A percentile compares a stretch with the other conserved stretches of the same genome.
Evolutionary conservation across 2,797 vertebrate species (phyloP).

Genomic region (Varecia variegata): DNA sequence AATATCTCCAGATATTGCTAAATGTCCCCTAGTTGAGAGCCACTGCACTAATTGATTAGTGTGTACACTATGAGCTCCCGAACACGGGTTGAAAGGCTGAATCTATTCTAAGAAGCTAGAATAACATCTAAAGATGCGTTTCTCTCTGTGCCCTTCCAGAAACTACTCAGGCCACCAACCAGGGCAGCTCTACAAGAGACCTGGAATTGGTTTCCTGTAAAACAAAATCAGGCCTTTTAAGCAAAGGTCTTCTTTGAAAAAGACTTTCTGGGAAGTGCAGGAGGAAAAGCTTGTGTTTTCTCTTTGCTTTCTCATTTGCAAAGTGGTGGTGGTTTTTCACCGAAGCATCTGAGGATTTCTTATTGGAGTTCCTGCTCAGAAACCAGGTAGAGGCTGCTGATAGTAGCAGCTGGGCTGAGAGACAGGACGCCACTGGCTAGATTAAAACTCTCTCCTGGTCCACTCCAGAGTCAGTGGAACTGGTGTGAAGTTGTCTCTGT

Average conservation of each 20-base stretch:
- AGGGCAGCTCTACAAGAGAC: background rate
- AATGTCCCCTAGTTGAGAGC: background rate
- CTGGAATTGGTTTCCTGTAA: background rate
- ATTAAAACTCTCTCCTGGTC: background rate
- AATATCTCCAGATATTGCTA: background rate
- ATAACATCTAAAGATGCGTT: background rate
- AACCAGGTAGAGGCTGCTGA: background rate
- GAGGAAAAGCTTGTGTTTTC: background rate
- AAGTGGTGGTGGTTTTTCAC: background rate
- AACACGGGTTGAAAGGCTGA: background rate
- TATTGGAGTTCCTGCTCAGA: background rate
- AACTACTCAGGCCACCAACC: background rate
- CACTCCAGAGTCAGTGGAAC: background rate
- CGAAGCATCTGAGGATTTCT: background rate
- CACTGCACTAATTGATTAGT: background rate
- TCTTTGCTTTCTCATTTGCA: background rate
- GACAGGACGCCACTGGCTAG: background rate
- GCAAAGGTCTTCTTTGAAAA: background rate
- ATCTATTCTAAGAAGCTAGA: background rate
- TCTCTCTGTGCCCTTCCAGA: background rate
- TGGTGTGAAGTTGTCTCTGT: background rate
- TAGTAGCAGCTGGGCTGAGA: background rate
- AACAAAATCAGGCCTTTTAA: background rate
- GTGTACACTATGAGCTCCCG: background rate
- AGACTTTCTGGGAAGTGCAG: background rate